Evolutionary conservation across 2,888 invertebrate species (phyloP), one percentile per base, ranked within the genome.

Genomic region (Drepana falcataria): DNA sequence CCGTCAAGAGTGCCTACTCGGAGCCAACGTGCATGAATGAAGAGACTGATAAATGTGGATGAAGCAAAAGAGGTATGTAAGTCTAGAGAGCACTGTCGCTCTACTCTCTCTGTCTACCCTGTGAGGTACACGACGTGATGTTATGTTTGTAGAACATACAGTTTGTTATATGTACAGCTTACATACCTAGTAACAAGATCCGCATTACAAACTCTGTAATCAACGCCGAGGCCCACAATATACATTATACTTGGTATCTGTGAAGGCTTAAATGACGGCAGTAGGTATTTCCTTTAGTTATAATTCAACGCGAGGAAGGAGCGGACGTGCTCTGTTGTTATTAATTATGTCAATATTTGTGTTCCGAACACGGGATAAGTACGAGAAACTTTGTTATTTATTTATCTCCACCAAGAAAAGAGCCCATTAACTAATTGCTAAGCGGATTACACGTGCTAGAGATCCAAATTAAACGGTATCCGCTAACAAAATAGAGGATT

Each of bases 311-410:
- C 75, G 69, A 73, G 79, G 75, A 78, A 73, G 64, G 64, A 68
- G 68, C 72, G 75, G 67, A 79, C 83, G 83, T 82, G 83, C 78
- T 71, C 77, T 66, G 78, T 77, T 78, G 69, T 76, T 83, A 83
- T 83, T 85, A 84, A 83, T 85, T 82, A 82, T 79, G 80, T 82
- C 82, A 84, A 85, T 85, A 81, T 85, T 85, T 81, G 81, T 79
- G 77, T 74, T 79, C 77, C 68, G 72, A 79, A 81, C 77, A 79
- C 72, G 76, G 64, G 80, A 78, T 81, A 80, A 80, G 75, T 66
- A 73, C 63, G 69, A 69, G 68, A 73, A 83, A 84, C 73, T 82
- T 81, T 64, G 66, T 75, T 77, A 77, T 77, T 75, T 76, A 81
- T 76, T 78, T 81, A 79, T 77, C 68, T 76, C 65, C 64, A 75